Evolutionary conservation across 2,797 vertebrate species (phyloP).

Genomic region (Sylvilagus floridanus): DNA sequence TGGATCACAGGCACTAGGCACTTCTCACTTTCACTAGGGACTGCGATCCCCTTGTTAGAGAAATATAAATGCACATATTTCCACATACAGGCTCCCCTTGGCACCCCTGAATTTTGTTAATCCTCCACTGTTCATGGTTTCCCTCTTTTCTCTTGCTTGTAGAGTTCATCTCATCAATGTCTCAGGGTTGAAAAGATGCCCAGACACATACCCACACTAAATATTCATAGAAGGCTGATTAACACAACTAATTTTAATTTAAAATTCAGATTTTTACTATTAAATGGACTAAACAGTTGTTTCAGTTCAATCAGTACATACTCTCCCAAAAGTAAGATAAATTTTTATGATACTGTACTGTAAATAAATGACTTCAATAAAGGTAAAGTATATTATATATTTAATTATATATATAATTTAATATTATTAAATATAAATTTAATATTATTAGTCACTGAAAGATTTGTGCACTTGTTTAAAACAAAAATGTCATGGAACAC

Average conservation of each 20-base stretch:
- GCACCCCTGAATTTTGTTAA: background rate
- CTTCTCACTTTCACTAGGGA: background rate
- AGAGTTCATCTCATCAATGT: background rate
- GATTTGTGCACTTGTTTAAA: background rate
- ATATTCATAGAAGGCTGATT: background rate
- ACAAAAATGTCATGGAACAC: background rate
- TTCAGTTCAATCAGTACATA: background rate
- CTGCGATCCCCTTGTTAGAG: background rate
- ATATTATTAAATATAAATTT: background rate
- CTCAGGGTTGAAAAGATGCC: background rate
- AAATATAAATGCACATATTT: background rate
- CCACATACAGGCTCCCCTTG: background rate
- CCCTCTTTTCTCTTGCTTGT: background rate
- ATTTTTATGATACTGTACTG: background rate
- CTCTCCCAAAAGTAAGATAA: background rate
- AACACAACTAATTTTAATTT: constrained; percentile 30
- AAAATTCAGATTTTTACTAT: constrained; percentile 55
- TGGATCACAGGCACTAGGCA: fast-evolving
- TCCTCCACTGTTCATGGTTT: background rate
- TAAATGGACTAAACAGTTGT: background rate
- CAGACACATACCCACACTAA: background rate
- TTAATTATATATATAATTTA: no score
- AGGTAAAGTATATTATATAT: background rate
- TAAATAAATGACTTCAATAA: background rate
- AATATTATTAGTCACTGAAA: background rate